phyloP scores from a whole-genome alignment of 2,888 invertebrate genomes.

The Torymus tubicola region DNA sequence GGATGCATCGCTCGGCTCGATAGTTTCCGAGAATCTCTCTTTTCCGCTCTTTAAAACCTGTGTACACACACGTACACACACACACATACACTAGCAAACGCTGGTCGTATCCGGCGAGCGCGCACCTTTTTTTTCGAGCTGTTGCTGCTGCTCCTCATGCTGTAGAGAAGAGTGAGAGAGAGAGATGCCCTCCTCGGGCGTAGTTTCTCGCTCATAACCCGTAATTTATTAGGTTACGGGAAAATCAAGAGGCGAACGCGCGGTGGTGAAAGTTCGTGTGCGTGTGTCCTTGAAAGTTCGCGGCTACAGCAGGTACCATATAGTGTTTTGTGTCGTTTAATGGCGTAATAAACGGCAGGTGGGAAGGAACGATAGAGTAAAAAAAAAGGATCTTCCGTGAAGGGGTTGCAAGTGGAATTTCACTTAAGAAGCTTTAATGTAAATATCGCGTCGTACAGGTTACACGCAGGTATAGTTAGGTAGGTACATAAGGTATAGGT shows the following conservation, averaged over 20 bases:
- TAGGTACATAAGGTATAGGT: no score
- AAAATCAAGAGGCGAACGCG: not conserved
- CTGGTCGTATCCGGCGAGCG: slow-evolving; percentile 27
- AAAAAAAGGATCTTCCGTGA: no score
- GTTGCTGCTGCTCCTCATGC: no score
- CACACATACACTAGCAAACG: not conserved
- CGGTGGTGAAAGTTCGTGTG: not conserved
- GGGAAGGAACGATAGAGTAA: no score
- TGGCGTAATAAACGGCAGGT: no score
- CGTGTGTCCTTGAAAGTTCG: slow-evolving; percentile 14
- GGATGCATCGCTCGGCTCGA: slow-evolving; percentile 26
- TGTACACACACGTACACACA: slow-evolving; percentile 6
- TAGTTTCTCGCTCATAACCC: slow-evolving; percentile 6
- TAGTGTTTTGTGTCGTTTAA: no score
- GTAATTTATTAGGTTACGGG: slow-evolving; percentile 40
- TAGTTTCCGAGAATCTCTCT: slow-evolving; percentile 52
- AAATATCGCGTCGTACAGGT: no score
- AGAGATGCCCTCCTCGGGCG: not conserved
- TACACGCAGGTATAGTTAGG: no score
- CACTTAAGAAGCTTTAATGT: no score
- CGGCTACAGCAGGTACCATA: no score
- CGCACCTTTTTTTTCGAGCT: not conserved
- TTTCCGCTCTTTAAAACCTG: slow-evolving; percentile 25
- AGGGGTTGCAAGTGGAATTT: not conserved
- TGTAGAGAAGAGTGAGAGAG: not conserved